A percentile compares a stretch with the other conserved stretches of the same genome.
phyloP scores from a whole-genome alignment of 2,797 vertebrate species.

The Denticeps clupeoides region DNA sequence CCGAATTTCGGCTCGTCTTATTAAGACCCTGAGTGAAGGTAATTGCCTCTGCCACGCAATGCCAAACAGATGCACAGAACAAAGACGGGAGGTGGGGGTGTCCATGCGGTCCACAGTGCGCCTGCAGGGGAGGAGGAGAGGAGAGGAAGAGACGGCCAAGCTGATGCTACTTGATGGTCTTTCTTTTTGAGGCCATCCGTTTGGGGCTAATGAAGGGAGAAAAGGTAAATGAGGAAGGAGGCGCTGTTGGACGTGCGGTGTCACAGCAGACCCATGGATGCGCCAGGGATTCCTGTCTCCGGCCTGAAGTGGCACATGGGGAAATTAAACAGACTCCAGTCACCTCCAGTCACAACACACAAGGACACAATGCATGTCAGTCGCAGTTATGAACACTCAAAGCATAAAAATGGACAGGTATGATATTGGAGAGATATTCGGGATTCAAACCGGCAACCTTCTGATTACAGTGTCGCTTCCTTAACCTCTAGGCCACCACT shows the following conservation, averaged over 20 bases:
- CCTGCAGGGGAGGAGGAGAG: constrained; percentile 43
- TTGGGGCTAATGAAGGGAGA: constrained; percentile 27
- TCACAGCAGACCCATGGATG: constrained; percentile 58
- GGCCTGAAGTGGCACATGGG: constrained; percentile 54
- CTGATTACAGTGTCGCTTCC: no score
- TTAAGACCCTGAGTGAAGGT: constrained; percentile 61
- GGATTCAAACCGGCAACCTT: no score
- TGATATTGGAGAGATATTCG: no score
- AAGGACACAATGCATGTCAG: not conserved
- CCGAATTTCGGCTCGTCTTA: constrained; percentile 45
- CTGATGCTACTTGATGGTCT: no score
- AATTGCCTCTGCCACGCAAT: constrained; percentile 61
- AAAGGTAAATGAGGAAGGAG: constrained; percentile 50
- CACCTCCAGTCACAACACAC: constrained; percentile 13
- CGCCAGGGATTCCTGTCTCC: no score
- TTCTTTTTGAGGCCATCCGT: not conserved
- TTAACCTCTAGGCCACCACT: no score
- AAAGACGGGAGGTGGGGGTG: constrained; percentile 45
- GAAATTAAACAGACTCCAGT: constrained; percentile 55
- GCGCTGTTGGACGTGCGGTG: constrained; percentile 52
- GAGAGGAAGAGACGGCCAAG: not conserved
- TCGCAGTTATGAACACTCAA: not conserved
- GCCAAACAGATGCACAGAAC: constrained; percentile 60
- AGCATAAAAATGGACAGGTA: not conserved
- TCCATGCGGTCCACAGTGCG: constrained; percentile 49